Percentiles rank a stretch among this genome's conserved stretches.
phyloP scores from a whole-genome alignment of 2,113 vertebrate genomes.

The Labrus mixtus region DNA sequence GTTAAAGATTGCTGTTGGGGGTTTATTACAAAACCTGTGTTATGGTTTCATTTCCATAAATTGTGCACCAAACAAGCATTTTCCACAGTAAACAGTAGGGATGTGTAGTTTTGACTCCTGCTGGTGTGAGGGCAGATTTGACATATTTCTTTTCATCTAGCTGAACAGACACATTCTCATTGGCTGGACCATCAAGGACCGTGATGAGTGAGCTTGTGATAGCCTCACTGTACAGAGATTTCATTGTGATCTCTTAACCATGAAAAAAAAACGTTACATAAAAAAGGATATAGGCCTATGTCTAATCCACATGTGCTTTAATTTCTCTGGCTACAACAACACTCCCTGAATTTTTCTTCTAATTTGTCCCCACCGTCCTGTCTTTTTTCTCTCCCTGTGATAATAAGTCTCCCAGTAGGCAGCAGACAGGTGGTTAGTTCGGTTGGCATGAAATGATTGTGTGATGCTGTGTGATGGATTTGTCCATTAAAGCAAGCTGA shows the following conservation, averaged over 20 bases:
- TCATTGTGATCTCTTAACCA: constrained; percentile 31
- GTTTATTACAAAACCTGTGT: too few relatives aligned
- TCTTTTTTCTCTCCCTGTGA: constrained; percentile 28
- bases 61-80: constrained; percentile 59
- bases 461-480: constrained; percentile 66
- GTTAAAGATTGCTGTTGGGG: constrained; percentile 15
- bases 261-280: too few relatives aligned
- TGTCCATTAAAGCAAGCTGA: constrained; percentile 63
- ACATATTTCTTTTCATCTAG: constrained; percentile 73
- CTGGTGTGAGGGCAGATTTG: constrained; percentile 55
- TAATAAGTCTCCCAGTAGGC: constrained; percentile 62
- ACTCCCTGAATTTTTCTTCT: constrained; percentile 22
- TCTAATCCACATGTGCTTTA: background rate
- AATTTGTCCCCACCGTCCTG: constrained; percentile 17
- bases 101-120: constrained; percentile 47
- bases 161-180: constrained; percentile 19
- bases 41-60: constrained; percentile 70
- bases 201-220: too few relatives aligned
- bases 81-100: constrained; percentile 71
- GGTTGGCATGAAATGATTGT: constrained; percentile 48
- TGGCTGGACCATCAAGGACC: too few relatives aligned
- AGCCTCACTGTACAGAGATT: constrained; percentile 5
- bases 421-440: constrained; percentile 38
- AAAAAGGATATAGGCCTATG: too few relatives aligned
- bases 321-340: constrained; percentile 14